Base-by-base conservation (phyloP, 2,888 invertebrate genomes). In the Caradrina kadenii region DNA sequence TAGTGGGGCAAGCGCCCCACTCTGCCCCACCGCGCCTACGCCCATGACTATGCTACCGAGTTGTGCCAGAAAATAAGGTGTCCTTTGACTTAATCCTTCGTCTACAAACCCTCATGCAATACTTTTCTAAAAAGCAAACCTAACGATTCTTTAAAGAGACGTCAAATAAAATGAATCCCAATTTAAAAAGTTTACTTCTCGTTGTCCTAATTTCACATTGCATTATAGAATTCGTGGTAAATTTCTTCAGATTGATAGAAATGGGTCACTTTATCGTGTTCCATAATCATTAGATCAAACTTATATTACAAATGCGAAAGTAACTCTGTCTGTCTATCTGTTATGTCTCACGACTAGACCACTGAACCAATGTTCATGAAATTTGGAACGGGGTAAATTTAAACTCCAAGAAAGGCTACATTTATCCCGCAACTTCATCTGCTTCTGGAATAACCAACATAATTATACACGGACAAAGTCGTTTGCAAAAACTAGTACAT, bases 241-340 rank as follows among this genome's bases (percentile, higher is more conserved):
- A 70, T 76, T 63, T 72, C 62, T 69, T 58, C 59, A 58, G 85
- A 86, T 84, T 80, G 84, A 85, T 86, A 73, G 84, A 85, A 80
- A 67, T 82, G 70, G 87, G 85, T 81, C 83, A 79, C 69, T 75
- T 59, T 56, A 45, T 55, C 45, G 31, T 69, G 58, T 49, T 42
- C 73, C 48, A 35, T 56, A 73, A 53, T 59, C 4, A 26, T 26
- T 26, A 26, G 26, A 26, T 26, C 26, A 26, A 26, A 26, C 26
- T 26, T 3, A 26, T 26, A 26, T 26, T 26, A 26, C 26, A 26
- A 26, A 26, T 26, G 26, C 26, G 26, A 26, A 26, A 26, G 26
- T 26, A 3, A 26, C 26, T 26, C 26, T 26, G 26, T 26, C 26
- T 26, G 26, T 26, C 26, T 26, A 26, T 26, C 26, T 26, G 26